Conservation (phyloP, 2,888 invertebrate species). For the Dusona sp. region DNA sequence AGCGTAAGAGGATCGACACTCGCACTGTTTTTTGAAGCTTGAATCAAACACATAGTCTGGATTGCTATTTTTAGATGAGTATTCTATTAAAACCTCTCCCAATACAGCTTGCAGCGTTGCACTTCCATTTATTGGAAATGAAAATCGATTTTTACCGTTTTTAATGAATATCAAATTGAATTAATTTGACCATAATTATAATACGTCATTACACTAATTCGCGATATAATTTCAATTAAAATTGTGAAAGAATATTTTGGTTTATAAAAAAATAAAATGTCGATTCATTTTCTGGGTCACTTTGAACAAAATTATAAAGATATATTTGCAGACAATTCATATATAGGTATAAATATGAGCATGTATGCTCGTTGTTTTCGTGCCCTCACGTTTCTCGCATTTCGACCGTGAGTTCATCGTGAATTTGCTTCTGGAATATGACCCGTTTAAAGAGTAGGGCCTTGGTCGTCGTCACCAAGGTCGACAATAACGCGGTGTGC, state of each 20-base stretch:
- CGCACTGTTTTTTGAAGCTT: slow-evolving; percentile 13
- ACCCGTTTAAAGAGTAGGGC: slow-evolving; percentile 60
- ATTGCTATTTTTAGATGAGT: not conserved
- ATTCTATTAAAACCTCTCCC: not conserved
- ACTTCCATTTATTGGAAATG: not conserved
- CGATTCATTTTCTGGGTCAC: not conserved
- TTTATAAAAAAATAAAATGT: not conserved
- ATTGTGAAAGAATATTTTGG: not conserved
- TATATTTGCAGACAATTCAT: no score
- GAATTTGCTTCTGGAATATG: slow-evolving; percentile 61
- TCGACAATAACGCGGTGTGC: slow-evolving; percentile 53
- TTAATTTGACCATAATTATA: not conserved
- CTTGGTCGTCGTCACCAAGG: slow-evolving; percentile 57
- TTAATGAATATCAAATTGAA: not conserved
- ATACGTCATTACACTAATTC: not conserved
- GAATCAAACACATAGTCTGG: not conserved
- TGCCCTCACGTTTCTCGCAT: slow-evolving; percentile 17
- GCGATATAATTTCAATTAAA: not conserved
- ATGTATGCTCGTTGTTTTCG: slow-evolving; percentile 8
- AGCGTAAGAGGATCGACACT: not conserved
- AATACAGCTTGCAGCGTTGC: not conserved
- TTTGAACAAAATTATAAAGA: not conserved
- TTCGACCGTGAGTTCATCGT: slow-evolving; percentile 41
- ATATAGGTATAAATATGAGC: not conserved
- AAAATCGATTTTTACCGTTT: not conserved